Conservation (phyloP, 2,113 vertebrate genomes). For the Hemibagrus wyckioides region DNA sequence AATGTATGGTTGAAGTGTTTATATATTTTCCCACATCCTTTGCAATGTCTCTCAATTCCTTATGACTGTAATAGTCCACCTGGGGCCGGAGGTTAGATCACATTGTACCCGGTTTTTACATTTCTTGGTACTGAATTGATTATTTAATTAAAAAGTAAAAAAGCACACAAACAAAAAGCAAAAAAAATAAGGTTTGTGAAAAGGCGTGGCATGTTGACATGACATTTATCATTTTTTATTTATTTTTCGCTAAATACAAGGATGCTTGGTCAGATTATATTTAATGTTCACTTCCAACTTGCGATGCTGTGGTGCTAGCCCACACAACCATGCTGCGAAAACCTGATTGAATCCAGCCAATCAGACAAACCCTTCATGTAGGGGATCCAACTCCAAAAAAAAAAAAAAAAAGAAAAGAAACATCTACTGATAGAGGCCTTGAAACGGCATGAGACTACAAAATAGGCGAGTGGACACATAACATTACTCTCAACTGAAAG, state of each 20-base stretch:
- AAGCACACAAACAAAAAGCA: too few species aligned
- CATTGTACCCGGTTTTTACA: too few species aligned
- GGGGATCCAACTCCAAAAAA: neutral
- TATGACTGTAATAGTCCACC: too few species aligned
- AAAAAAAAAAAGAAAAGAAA: neutral
- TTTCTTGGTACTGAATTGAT: too few species aligned
- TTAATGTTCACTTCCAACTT: neutral
- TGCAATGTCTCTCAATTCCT: too few species aligned
- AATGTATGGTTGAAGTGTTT: too few species aligned
- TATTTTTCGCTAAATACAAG: neutral
- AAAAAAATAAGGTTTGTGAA: too few species aligned
- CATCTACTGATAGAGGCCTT: neutral
- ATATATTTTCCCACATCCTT: too few species aligned
- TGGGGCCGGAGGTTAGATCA: too few species aligned
- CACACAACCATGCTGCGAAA: neutral
- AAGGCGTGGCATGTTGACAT: neutral
- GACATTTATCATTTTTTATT: neutral
- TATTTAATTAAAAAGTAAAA: too few species aligned
- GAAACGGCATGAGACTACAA: neutral
- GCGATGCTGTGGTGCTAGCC: too few species aligned
- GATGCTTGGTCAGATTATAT: neutral
- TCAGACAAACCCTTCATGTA: neutral
- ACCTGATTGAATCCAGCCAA: neutral
- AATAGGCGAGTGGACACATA: constrained; percentile 9
- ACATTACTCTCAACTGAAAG: neutral